A percentile compares a stretch with the other conserved stretches of the same genome.
Conservation (phyloP, 64 coral and sea anemone genomes). For the Montipora cactus region DNA sequence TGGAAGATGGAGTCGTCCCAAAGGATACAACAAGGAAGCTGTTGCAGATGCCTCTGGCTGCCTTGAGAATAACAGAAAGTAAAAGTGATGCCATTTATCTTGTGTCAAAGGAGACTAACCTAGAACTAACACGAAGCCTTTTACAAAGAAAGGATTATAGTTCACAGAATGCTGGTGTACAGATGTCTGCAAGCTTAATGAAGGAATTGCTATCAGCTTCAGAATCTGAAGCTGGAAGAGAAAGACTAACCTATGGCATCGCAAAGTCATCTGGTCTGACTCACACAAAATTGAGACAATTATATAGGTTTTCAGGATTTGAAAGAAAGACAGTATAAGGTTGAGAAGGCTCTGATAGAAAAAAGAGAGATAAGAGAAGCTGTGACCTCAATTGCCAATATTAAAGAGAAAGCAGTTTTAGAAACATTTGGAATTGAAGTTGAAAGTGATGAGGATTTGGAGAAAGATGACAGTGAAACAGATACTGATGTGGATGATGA, state of each 20-base stretch:
- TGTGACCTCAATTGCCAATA: constrained; percentile 48
- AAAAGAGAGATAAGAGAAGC: constrained; percentile 71
- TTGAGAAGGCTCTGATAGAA: constrained; percentile 57
- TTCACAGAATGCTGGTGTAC: not conserved
- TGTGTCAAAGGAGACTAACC: constrained; percentile 35
- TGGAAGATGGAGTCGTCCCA: not conserved
- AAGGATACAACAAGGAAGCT: constrained; percentile 72
- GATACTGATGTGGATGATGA: constrained; percentile 49
- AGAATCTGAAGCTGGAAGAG: constrained; percentile 69
- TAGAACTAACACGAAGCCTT: constrained; percentile 47
- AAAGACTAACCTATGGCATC: constrained; percentile 66
- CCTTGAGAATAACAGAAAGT: constrained; percentile 37
- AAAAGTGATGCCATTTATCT: constrained; percentile 31
- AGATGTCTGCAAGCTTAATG: not conserved
- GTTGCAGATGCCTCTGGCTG: constrained; percentile 67
- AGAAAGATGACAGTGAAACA: constrained; percentile 67
- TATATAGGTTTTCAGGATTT: constrained; percentile 73
- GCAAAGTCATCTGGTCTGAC: constrained; percentile 47
- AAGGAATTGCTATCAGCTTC: constrained; percentile 50
- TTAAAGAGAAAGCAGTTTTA: constrained; percentile 53
- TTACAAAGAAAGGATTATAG: constrained; percentile 1
- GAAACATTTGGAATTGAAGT: constrained; percentile 66
- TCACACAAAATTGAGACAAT: constrained; percentile 59
- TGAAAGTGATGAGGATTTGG: constrained; percentile 33
- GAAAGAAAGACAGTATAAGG: constrained; percentile 57